phyloP scores from a whole-genome alignment of 1,140 invertebrate genomes.

The Pemphigus obesinymphae region DNA sequence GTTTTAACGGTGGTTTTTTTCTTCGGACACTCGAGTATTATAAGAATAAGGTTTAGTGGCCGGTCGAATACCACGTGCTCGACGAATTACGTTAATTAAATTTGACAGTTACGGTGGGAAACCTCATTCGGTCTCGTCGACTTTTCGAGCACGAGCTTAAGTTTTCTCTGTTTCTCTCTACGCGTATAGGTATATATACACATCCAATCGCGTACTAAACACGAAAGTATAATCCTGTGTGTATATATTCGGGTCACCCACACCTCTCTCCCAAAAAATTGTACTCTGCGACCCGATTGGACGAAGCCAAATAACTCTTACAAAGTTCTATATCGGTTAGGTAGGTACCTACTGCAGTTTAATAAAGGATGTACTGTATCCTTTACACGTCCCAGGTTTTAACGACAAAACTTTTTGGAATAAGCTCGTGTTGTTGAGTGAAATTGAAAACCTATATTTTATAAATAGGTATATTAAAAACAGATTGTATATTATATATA shows the following conservation, averaged over 20 bases:
- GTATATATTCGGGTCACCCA: neutral
- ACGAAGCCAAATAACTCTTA: slow-evolving; percentile 1
- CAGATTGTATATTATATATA: too few species aligned
- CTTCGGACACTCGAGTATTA: neutral
- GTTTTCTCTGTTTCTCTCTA: neutral
- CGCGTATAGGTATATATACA: neutral
- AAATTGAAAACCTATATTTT: too few species aligned
- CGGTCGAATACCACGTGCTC: neutral
- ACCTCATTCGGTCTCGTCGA: neutral
- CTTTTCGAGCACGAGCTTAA: neutral
- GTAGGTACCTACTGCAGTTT: too few species aligned
- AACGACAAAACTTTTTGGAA: too few species aligned
- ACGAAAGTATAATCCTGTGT: neutral
- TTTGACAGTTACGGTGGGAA: slow-evolving; percentile 4
- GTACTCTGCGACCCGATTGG: neutral
- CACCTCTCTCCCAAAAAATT: too few species aligned
- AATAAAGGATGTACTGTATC: too few species aligned
- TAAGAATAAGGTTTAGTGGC: neutral
- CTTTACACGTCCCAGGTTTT: too few species aligned
- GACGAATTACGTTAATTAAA: slow-evolving; percentile 17
- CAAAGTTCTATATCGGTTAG: neutral
- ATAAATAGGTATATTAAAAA: too few species aligned
- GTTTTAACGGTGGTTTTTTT: neutral
- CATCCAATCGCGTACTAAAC: neutral
- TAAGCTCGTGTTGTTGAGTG: too few species aligned